Base-by-base conservation (phyloP, 2,888 invertebrate genomes). In the Heliconius charithonia region DNA sequence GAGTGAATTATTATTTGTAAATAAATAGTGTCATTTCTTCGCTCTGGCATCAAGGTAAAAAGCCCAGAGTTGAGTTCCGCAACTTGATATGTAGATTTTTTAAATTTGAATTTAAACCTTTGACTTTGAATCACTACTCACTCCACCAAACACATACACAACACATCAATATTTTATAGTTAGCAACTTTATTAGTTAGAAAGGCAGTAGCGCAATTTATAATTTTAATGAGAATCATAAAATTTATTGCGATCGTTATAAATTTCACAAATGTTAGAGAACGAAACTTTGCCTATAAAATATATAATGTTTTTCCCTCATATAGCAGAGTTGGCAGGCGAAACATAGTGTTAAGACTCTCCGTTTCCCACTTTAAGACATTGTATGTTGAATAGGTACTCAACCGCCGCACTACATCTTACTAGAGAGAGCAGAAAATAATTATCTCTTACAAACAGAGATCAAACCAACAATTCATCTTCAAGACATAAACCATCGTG, bases 161-260 rank as follows among this genome's bases (percentile, higher is more conserved):
- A 37, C 25, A n/a, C 13, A 12, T 10, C 13, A 6, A 13, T 65
- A 16, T 37, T 12, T 41, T 4, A 25, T 67, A 41, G n/a, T 41
- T 9, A 25, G 9, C 7, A 16, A 41, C 37, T 69, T 41, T 45
- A 69, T 69, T 41, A n/a, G 16, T 25, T 69, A 69, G 69, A 41
- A 69, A 69, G 67, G 67, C 9, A 67, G 41, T 25, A 67, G 41
- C n/a, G n/a, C 67, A 7, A 66, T 66, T 19, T 9, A 66, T 69
- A 25, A 25, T 10, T 25, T 45, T 45, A 41, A 41, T 45, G 6
- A 25, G 9, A 25, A 19, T 45, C 37, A 69, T 69, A 45, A 69
- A 41, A 45, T 69, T 45, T 69, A 25, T 45, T 41, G 19, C 25
- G 25, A 25, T 41, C 37, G 3, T 69, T 25, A 69, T 41, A 45